Base-by-base conservation (phyloP, 1,140 invertebrate genomes). In the Drosophila tropicalis region DNA sequence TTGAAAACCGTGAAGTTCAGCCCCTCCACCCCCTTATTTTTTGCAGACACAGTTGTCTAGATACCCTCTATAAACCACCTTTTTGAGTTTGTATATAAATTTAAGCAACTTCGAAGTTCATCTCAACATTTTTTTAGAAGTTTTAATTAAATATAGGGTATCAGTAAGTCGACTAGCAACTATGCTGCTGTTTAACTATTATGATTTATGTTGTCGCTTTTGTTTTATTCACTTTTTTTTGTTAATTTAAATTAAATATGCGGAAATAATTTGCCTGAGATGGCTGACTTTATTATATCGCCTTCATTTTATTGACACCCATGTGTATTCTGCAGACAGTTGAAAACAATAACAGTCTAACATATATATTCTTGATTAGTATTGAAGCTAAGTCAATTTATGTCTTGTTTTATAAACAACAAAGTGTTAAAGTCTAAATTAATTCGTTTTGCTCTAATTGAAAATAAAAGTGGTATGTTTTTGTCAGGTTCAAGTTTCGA, bases 1-100 rank as follows among this genome's bases (percentile, higher is more conserved):
- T 83, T 71, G 60, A 81, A 71, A 77, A 36, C 77, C 70, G 64
- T 85, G 64, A 80, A 85, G 62, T 77, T 47, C 41, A 63, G 44
- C 62, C 17, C 41, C 61, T 62, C n/a, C 22, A 3, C 5, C 25
- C 29, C 29, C 29, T 29, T 29, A 29, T 29, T 29, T 29, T 5
- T 29, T 29, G 29, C 29, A 29, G 29, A 29, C 29, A 29, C 29
- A 5, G 29, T 29, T 41, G 56, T 9, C 1, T 17, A 7, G 10
- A 22, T 51, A 51, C 44, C 44, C 17, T 51, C 1, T 2, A 22
- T 2, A 29, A 29, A 29, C 5, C 29, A 29, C 1, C 1, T 1
- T 9, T 36, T 9, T 12, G 12, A 47, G 0, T 22, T 17, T 9
- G 17, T 51, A 51, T 51, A 51, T 51, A 3, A 10, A 51, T 22